Conservation (phyloP, 2,797 vertebrate species). For the Rhinatrema bivittatum region DNA sequence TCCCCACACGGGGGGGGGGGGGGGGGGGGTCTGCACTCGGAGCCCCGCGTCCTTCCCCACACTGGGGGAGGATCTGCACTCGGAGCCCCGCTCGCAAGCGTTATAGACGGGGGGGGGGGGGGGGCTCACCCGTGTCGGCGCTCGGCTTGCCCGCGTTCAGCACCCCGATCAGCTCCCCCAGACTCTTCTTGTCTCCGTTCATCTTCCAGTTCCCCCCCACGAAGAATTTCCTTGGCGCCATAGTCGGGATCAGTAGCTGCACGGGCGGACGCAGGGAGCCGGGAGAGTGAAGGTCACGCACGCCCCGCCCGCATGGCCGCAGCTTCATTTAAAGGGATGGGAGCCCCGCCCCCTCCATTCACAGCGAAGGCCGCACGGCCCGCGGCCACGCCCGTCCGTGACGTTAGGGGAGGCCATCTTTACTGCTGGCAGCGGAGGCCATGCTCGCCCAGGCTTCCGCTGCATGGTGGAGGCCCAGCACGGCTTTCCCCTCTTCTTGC, state of each 20-base stretch:
- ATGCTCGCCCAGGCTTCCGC: too few relatives aligned
- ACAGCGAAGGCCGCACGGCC: neutral
- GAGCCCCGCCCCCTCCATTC: neutral
- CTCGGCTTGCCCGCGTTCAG: constrained; percentile 78
- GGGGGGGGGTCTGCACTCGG: too few relatives aligned
- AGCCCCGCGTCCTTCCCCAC: too few relatives aligned
- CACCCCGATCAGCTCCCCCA: constrained; percentile 81
- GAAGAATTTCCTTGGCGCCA: constrained; percentile 89
- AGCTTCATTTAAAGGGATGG: constrained; percentile 1
- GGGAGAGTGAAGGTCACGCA: constrained; percentile 18
- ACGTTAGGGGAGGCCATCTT: constrained; percentile 9
- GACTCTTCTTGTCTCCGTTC: constrained; percentile 89
- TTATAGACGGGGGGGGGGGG: too few relatives aligned
- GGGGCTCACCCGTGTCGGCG: constrained; percentile 80
- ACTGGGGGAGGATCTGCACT: too few relatives aligned
- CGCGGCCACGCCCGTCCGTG: neutral
- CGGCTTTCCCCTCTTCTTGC: too few relatives aligned
- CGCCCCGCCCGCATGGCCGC: rapidly evolving
- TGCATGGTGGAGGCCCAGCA: too few relatives aligned
- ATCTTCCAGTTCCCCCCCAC: constrained; percentile 97
- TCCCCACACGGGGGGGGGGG: too few relatives aligned
- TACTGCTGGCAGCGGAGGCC: neutral
- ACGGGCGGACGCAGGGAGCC: rapidly evolving
- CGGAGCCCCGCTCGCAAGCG: too few relatives aligned
- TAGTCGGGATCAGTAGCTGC: constrained; percentile 16